These are phyloP conservation scores for Tachysurus fulvidraco DNA, from an alignment of 2,113 vertebrate genomes.

Conservation along the genomic window DNA sequence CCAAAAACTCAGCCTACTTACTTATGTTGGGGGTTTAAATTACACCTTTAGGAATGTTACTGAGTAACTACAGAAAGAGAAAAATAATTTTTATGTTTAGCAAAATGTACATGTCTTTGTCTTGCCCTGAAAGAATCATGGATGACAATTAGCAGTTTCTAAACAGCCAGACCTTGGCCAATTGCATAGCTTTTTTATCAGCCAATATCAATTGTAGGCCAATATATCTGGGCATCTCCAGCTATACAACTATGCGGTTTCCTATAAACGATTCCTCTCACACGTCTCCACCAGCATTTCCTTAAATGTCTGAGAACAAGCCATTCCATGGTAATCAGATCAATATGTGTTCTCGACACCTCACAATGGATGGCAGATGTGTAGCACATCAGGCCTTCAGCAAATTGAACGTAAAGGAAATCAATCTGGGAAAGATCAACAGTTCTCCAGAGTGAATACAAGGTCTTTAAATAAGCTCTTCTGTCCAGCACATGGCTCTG, in stretches of 20 bases:
- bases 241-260: neutral
- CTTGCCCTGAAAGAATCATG: neutral
- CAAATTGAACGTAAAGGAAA: slow-evolving; percentile 54
- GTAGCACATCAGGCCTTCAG: slow-evolving; percentile 34
- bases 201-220: neutral
- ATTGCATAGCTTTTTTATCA: neutral
- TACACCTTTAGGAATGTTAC: neutral
- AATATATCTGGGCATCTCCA: slow-evolving; percentile 2
- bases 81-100: neutral
- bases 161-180: neutral
- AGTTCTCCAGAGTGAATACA: slow-evolving; percentile 40
- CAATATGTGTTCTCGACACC: slow-evolving; percentile 52
- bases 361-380: slow-evolving; percentile 49
- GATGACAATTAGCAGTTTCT: neutral
- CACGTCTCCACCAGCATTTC: slow-evolving; percentile 32
- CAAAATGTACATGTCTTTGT: neutral
- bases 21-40: neutral
- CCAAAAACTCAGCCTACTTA: neutral
- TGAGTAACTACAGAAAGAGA: neutral
- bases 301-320: slow-evolving; percentile 47
- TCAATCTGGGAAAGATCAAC: slow-evolving; percentile 53
- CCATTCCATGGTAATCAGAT: slow-evolving; percentile 48
- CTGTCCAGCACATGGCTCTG: slow-evolving; percentile 8
- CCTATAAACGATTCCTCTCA: slow-evolving; percentile 17
- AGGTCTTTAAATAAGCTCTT: slow-evolving; percentile 48